Evolutionary conservation across 2,113 vertebrate species (phyloP).

Genomic region (Nettapus auritus): DNA sequence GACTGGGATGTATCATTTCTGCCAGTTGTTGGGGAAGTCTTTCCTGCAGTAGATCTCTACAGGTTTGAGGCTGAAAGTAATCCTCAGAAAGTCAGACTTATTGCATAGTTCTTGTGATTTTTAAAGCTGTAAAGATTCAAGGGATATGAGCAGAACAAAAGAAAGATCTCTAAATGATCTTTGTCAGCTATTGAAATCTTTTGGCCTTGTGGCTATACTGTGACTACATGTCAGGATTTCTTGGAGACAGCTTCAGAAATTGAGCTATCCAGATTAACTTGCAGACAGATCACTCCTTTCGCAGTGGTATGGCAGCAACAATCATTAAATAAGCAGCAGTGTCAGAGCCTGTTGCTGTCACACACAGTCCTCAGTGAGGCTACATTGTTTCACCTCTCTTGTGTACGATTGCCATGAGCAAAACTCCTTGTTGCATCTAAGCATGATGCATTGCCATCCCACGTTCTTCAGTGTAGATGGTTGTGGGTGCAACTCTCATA

Average conservation of each 20-base stretch:
- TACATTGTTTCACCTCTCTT: not conserved
- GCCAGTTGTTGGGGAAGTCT: not conserved
- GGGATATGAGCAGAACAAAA: not conserved
- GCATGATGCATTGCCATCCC: not conserved
- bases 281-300: not conserved
- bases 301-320: not conserved
- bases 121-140: not conserved
- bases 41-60: not conserved
- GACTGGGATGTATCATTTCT: not conserved
- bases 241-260: not conserved
- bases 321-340: not conserved
- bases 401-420: not conserved
- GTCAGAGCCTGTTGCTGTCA: not conserved
- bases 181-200: not conserved
- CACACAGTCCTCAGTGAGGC: not conserved
- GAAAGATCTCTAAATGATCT: not conserved
- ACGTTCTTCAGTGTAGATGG: not conserved
- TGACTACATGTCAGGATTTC: not conserved
- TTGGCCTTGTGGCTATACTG: not conserved
- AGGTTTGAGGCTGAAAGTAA: not conserved
- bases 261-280: not conserved
- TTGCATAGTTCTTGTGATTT: not conserved
- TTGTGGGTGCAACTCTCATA: not conserved
- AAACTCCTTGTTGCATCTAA: not conserved
- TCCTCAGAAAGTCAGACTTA: not conserved